A percentile compares a stretch with the other conserved stretches of the same genome.
phyloP scores from a whole-genome alignment of 2,888 invertebrate genomes.

The Lasioglossum vierecki region DNA sequence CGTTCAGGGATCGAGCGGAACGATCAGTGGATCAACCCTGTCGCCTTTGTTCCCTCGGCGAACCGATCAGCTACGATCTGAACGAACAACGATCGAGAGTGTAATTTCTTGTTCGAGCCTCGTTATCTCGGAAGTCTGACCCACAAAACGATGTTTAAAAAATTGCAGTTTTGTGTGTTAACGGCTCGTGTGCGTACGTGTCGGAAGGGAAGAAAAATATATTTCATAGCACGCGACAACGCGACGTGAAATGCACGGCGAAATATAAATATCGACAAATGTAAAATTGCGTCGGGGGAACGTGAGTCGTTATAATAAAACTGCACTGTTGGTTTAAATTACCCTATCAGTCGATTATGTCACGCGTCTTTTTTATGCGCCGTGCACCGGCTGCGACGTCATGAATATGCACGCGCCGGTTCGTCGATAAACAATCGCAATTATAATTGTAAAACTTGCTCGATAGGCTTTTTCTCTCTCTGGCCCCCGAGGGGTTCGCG shows the following conservation, averaged over 20 bases:
- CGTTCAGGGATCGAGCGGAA: slow-evolving; percentile 18
- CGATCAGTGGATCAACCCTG: slow-evolving; percentile 28
- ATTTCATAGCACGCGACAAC: slow-evolving; percentile 23
- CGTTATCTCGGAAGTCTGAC: not conserved
- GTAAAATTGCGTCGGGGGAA: slow-evolving; percentile 37
- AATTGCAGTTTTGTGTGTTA: not conserved
- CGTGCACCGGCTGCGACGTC: not conserved
- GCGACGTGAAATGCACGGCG: slow-evolving; percentile 13
- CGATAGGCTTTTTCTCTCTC: slow-evolving; percentile 5
- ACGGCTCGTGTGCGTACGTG: not conserved
- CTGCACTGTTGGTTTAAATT: slow-evolving; percentile 47
- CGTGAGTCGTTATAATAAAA: slow-evolving; percentile 46
- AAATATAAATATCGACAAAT: slow-evolving; percentile 53
- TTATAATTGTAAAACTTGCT: slow-evolving; percentile 53
- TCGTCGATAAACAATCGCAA: slow-evolving; percentile 52
- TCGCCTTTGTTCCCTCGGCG: slow-evolving; percentile 11
- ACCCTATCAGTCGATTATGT: slow-evolving; percentile 55
- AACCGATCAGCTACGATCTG: not conserved
- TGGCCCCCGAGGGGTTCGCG: not conserved
- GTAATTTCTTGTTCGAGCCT: not conserved
- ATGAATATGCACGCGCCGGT: slow-evolving; percentile 37
- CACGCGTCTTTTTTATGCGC: slow-evolving; percentile 48
- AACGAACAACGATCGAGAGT: not conserved
- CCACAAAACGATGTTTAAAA: not conserved
- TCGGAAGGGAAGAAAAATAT: not conserved